Conservation (phyloP, 30 jellyfish, hydroid and myxozoan species). For the Aurelia sp. region DNA sequence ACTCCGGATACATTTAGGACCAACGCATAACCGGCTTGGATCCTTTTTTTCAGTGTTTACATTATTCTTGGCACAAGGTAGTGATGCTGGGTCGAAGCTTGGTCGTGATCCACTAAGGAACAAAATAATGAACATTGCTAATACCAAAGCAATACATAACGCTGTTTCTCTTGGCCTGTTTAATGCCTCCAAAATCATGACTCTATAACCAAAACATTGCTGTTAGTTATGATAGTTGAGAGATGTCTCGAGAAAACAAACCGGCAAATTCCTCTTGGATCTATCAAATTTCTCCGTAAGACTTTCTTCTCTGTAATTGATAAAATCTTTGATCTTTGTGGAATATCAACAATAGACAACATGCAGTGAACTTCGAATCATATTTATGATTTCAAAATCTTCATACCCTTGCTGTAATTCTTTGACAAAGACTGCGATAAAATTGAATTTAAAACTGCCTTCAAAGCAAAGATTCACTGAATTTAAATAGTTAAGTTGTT, state of each 20-base stretch:
- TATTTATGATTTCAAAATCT: neutral
- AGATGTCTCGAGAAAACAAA: neutral
- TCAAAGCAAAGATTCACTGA: conserved; percentile 53
- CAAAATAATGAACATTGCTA: conserved; percentile 80
- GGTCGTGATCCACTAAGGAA: conserved; percentile 80
- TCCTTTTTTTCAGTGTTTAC: conserved; percentile 12
- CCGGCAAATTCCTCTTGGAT: neutral
- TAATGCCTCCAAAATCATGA: conserved; percentile 58
- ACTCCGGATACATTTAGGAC: conserved; percentile 59
- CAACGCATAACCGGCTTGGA: conserved; percentile 30
- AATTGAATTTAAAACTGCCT: neutral
- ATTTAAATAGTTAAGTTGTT: conserved; percentile 38
- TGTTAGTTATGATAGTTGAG: too few relatives aligned
- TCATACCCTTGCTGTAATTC: neutral
- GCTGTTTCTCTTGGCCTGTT: conserved; percentile 87
- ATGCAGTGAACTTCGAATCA: conserved; percentile 1
- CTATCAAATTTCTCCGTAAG: neutral
- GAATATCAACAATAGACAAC: conserved; percentile 27
- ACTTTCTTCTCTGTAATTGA: neutral
- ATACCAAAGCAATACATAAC: conserved; percentile 78
- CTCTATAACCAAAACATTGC: conserved; percentile 26
- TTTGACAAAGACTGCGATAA: neutral
- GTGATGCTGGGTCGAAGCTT: conserved; percentile 38
- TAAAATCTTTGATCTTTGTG: neutral
- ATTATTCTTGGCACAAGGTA: conserved; percentile 42